These are phyloP conservation scores for Leptopilina clavipes DNA, from an alignment of 1,140 invertebrate genomes.

Conservation along the genomic window DNA sequence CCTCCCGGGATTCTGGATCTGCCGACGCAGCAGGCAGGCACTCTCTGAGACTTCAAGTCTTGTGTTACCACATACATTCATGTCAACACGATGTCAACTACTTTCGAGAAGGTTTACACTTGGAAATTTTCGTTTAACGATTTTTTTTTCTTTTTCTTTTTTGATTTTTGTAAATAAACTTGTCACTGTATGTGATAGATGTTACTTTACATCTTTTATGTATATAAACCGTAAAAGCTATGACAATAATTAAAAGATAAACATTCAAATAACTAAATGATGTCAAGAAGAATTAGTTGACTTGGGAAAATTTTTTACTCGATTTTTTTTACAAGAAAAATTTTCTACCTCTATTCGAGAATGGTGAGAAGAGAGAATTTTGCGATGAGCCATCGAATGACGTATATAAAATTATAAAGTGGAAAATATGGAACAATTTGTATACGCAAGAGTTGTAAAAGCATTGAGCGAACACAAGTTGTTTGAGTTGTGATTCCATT, in stretches of 20 bases:
- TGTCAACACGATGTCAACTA: slow-evolving; percentile 31
- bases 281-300: too few species aligned
- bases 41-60: slow-evolving; percentile 19
- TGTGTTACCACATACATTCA: slow-evolving; percentile 31
- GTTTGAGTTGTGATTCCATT: slow-evolving; percentile 19
- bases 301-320: too few species aligned
- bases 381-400: not conserved
- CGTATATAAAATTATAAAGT: not conserved
- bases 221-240: too few species aligned
- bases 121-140: slow-evolving; percentile 7
- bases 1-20: slow-evolving; percentile 30
- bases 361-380: not conserved
- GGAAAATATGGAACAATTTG: not conserved
- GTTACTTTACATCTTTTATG: not conserved
- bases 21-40: slow-evolving; percentile 28
- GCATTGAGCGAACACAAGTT: not conserved
- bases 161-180: slow-evolving; percentile 15
- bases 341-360: too few species aligned
- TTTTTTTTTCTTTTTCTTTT: not conserved
- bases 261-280: too few species aligned
- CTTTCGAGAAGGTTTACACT: slow-evolving; percentile 18
- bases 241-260: too few species aligned
- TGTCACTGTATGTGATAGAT: not conserved
- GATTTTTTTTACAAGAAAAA: too few species aligned
- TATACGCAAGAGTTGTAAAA: slow-evolving; percentile 9